A percentile compares a stretch with the other conserved stretches of the same genome.
These are phyloP conservation scores for Athripsodes cinereus DNA, from an alignment of 2,888 invertebrate species.

Conservation along the genomic window DNA sequence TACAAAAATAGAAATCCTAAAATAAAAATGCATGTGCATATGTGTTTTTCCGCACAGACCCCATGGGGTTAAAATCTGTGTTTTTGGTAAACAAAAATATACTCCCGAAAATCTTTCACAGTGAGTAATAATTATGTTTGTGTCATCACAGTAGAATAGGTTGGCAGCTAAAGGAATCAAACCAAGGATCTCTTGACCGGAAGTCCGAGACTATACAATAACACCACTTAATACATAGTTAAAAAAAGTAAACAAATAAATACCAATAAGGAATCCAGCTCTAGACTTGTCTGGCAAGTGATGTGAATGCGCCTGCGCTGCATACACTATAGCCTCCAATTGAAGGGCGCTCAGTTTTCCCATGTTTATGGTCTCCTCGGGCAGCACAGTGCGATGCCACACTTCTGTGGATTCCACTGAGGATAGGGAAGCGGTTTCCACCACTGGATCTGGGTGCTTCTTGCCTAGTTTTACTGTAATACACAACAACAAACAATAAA, in stretches of 20 bases:
- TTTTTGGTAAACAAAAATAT: no score
- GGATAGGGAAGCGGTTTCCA: constrained; percentile 95
- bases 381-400: constrained; percentile 78
- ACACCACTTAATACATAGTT: not conserved
- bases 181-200: no score
- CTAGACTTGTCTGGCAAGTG: constrained; percentile 81
- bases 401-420: constrained; percentile 94
- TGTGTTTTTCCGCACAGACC: no score
- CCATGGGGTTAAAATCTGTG: no score
- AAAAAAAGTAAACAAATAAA: not conserved
- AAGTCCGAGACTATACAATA: no score
- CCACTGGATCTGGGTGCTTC: constrained; percentile 97
- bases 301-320: constrained; percentile 94
- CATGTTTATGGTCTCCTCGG: constrained; percentile 74
- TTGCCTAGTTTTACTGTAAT: constrained; percentile 79
- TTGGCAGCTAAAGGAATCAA: no score
- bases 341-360: constrained; percentile 93
- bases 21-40: no score
- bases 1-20: no score
- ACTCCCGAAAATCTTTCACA: no score
- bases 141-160: no score
- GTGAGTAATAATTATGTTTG: no score
- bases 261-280: constrained; percentile 92
- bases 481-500: no score
- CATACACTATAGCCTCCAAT: constrained; percentile 94